phyloP scores from a whole-genome alignment of 2,888 invertebrate genomes.

The Andrena bicolor region DNA sequence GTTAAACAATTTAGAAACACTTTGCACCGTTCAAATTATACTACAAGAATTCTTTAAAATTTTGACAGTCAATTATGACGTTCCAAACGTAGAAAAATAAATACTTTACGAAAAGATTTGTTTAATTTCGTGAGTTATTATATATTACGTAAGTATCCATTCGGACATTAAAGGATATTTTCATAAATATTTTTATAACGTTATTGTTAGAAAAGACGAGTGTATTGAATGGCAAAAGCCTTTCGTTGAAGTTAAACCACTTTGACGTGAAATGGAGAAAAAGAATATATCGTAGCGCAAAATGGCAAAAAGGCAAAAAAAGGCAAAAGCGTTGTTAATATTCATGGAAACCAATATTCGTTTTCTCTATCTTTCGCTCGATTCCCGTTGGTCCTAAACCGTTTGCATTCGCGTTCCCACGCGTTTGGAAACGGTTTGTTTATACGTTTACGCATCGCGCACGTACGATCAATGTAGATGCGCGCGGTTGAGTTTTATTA shows the following conservation, averaged over 20 bases:
- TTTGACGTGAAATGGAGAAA: not conserved
- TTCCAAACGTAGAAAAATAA: too few relatives aligned
- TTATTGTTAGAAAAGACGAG: too few relatives aligned
- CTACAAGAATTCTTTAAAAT: too few relatives aligned
- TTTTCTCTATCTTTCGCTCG: not conserved
- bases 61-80: too few relatives aligned
- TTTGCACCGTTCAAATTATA: too few relatives aligned
- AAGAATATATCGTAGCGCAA: not conserved
- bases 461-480: slow-evolving; percentile 14
- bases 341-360: slow-evolving; percentile 4
- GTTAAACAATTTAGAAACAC: too few relatives aligned
- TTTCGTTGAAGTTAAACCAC: not conserved
- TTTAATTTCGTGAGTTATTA: too few relatives aligned
- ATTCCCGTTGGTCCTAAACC: not conserved
- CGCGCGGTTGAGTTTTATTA: slow-evolving; percentile 64
- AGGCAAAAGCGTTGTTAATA: not conserved
- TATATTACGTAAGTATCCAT: too few relatives aligned
- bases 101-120: too few relatives aligned
- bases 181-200: too few relatives aligned
- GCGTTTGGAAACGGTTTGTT: slow-evolving; percentile 45
- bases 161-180: too few relatives aligned
- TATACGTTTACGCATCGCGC: slow-evolving; percentile 23
- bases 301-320: not conserved
- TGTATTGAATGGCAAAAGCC: too few relatives aligned
- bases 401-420: slow-evolving; percentile 1